Evolutionary conservation across 2,113 vertebrate genomes (phyloP), one percentile per base, ranked within the genome.

Genomic region (Clarias batrachus): DNA sequence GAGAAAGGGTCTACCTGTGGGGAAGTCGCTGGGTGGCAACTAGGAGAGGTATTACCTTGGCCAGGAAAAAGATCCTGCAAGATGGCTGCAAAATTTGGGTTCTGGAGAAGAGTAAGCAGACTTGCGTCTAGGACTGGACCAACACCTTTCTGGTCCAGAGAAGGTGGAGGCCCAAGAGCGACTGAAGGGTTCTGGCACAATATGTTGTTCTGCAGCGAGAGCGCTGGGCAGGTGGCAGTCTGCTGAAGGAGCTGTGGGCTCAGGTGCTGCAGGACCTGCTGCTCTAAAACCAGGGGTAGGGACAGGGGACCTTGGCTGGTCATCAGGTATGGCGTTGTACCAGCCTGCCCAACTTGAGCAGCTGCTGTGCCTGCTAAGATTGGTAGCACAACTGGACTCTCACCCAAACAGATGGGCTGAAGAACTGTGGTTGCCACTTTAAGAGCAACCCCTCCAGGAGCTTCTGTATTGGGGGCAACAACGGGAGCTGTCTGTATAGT

Each of bases 261-360:
- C 91, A 99, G 94, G 92, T 99, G 98, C 93, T 99, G 98, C 91
- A 99, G 94, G 87, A 98, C 96, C 23, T 99, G 98, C 92, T 98
- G 98, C 91, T 99, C 98, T 92, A 99, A 88, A 89, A 99, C 96
- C 71, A 99, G 93, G 0, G 97, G 98, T 82, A 99, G 93, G 1
- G 98, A 97, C 12, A 99, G 93, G 0, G 97, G 97, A 59, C 96
- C 97, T 90, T 98, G 97, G 2, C 96, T 95, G 0, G 97, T 96
- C 94, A 99, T 97, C 83, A 99, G 94, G 33, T 97, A 99, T 0
- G 98, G 96, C 0, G 97, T 93, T 12, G 95, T 93, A 23, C 92
- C 94, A 54, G 95, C 92, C 25, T 96, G 94, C 0, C 95, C 94
- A 77, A 98, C 94, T 93, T 97, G 97, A 0, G 97, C 92, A 0